phyloP scores from a whole-genome alignment of 2,797 vertebrate genomes.

The Molossus alvarezi region DNA sequence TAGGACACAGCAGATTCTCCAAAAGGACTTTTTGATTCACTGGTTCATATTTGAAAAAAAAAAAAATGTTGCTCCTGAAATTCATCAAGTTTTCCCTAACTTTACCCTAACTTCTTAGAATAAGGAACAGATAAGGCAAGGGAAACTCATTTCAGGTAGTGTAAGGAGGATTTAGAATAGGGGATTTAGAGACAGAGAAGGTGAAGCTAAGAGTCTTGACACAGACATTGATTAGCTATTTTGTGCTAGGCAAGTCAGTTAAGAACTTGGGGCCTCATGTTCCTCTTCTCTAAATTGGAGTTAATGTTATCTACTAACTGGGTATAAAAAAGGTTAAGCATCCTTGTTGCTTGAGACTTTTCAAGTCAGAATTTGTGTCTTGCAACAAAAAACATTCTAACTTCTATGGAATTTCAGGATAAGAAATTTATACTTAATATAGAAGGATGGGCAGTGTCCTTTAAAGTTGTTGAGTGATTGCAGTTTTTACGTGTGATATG shows the following conservation, averaged over 20 bases:
- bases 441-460: neutral
- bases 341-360: neutral
- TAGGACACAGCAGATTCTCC: neutral
- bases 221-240: neutral
- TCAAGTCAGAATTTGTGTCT: constrained; percentile 14
- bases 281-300: neutral
- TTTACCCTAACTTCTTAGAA: neutral
- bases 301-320: neutral
- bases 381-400: neutral
- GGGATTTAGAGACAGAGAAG: neutral
- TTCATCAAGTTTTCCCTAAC: neutral
- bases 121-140: neutral
- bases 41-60: neutral
- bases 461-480: neutral
- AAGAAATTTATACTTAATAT: neutral
- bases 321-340: neutral
- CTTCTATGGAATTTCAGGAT: neutral
- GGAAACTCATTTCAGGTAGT: neutral
- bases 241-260: neutral
- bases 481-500: neutral
- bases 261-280: neutral
- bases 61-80: neutral
- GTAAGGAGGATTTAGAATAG: neutral
- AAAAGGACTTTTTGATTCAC: neutral
- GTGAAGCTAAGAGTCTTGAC: neutral